Evolutionary conservation across 2,888 invertebrate species (phyloP), one percentile per base, ranked within the genome.

Genomic region (Stenurella melanura): DNA sequence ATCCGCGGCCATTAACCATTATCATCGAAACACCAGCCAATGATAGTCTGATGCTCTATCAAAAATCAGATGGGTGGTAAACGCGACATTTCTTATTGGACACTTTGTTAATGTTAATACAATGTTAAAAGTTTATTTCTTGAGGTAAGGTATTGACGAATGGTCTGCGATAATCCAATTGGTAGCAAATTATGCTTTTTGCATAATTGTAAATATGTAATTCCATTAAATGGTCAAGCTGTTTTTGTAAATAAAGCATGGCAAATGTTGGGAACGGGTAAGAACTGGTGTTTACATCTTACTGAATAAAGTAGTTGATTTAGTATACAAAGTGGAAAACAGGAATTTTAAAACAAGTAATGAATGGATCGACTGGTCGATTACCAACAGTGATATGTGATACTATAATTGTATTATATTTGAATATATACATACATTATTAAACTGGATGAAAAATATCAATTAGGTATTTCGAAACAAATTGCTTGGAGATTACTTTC

Each of bases 1-100:
- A 83, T 82, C 83, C 85, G 88, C 88, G 87, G 88, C 88, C 88
- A 88, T 88, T 88, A 88, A 88, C 80, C 87, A 86, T 86, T 87
- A 87, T 87, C 85, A 84, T 84, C 66, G 80, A 77, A 63, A 80
- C 81, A 75, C 75, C 82, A 81, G 83, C 88, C 88, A 88, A 88
- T 88, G 81, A 73, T 75, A 63, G 54, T 26, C 73, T 18, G 18
- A 56, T 42, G 67, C 76, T 19, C 78, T 82, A 83, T 83, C 83
- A 82, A 78, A 78, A 81, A 78, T 78, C 77, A 30, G 68, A 68
- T 78, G 73, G 80, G 81, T 82, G 82, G 82, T 57, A 71, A 73
- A 68, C 18, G 76, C 73, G 80, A 72, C 71, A 71, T 64, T 17
- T 71, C 71, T 30, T 66, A 70, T 75, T 71, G 75, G 71, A 30